phyloP scores from a whole-genome alignment of 2,888 invertebrate genomes.

The Erynnis tages region DNA sequence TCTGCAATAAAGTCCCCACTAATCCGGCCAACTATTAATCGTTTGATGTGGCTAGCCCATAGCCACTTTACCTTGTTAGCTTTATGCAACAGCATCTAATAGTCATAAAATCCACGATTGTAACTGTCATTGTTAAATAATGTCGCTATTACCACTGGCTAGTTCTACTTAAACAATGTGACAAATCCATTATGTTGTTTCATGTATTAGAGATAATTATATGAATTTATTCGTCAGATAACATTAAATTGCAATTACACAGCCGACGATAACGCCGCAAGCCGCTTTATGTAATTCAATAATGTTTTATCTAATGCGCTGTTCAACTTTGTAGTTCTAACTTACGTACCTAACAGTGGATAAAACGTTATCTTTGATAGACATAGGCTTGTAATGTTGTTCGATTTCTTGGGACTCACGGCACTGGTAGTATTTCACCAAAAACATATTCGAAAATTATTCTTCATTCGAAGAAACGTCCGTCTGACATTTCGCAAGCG shows the following conservation, averaged over 20 bases:
- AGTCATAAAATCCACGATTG: neutral
- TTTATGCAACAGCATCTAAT: too few species aligned
- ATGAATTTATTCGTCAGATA: constrained; percentile 22
- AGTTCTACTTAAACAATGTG: neutral
- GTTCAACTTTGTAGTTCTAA: constrained; percentile 18
- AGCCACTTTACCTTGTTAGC: too few species aligned
- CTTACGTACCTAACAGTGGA: too few species aligned
- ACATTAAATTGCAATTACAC: constrained; percentile 23
- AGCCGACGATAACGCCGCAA: constrained; percentile 7
- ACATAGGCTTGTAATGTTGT: too few species aligned
- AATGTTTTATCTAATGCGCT: constrained; percentile 23
- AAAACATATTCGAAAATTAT: too few species aligned
- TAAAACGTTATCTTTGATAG: too few species aligned
- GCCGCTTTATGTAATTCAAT: constrained; percentile 26
- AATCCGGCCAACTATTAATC: too few species aligned
- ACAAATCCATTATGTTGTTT: constrained; percentile 15
- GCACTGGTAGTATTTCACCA: too few species aligned
- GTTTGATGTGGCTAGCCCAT: too few species aligned
- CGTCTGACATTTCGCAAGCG: constrained; percentile 26
- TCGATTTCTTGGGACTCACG: too few species aligned
- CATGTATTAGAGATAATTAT: constrained; percentile 7
- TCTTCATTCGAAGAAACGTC: constrained; percentile 27
- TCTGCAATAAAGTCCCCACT: too few species aligned
- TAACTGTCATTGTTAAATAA: neutral
- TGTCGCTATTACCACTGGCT: neutral